Conservation (phyloP, 2,113 vertebrate genomes). For the Micromys minutus region DNA sequence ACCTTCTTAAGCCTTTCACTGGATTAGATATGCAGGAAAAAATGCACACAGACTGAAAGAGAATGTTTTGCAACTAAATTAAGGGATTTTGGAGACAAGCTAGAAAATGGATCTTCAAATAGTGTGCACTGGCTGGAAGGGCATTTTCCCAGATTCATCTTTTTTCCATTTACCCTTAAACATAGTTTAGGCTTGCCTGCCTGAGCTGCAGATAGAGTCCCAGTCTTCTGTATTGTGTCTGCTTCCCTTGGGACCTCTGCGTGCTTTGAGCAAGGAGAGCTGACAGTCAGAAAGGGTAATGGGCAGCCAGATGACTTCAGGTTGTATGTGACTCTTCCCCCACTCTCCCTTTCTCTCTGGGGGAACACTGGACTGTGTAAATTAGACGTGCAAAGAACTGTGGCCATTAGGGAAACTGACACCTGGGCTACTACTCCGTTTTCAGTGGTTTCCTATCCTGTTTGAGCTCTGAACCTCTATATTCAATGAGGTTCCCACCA, state of each 20-base stretch:
- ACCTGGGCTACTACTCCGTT: slow-evolving; percentile 35
- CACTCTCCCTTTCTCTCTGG: neutral
- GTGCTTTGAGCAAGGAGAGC: neutral
- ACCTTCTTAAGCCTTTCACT: neutral
- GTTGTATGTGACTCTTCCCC: too few species aligned
- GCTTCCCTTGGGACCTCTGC: slow-evolving; percentile 45
- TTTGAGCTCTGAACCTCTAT: slow-evolving; percentile 7
- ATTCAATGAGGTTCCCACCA: slow-evolving; percentile 29
- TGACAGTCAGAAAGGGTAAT: neutral
- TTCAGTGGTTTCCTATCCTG: slow-evolving; percentile 19
- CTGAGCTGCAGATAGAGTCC: slow-evolving; percentile 6
- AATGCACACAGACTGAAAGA: slow-evolving; percentile 63
- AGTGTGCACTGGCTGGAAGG: slow-evolving; percentile 75
- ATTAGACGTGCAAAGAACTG: neutral
- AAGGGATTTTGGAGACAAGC: slow-evolving; percentile 81
- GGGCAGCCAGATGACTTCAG: neutral
- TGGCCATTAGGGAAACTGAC: slow-evolving; percentile 41
- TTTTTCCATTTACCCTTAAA: slow-evolving; percentile 78
- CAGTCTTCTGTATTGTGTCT: neutral
- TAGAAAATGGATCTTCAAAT: slow-evolving; percentile 81
- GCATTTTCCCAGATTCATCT: slow-evolving; percentile 81
- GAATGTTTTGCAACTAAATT: slow-evolving; percentile 69
- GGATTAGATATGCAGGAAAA: slow-evolving; percentile 65
- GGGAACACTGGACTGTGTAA: neutral
- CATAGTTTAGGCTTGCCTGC: slow-evolving; percentile 65